Conservation (phyloP, 2,113 vertebrate genomes). For the Ceyx margarethae region DNA sequence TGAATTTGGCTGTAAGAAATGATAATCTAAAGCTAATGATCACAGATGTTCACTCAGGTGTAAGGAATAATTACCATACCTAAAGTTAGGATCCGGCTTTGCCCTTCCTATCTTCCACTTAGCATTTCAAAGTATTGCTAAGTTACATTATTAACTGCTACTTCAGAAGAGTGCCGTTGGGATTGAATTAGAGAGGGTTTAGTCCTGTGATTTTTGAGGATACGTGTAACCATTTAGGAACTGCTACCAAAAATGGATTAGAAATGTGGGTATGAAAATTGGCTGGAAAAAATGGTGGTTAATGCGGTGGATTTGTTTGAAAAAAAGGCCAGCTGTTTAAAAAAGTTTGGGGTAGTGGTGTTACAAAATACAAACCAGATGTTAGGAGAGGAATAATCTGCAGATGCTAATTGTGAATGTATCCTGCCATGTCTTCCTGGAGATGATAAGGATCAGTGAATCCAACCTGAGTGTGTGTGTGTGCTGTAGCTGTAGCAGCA, state of each 20-base stretch:
- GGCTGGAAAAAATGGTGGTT: not conserved
- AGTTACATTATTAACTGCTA: not conserved
- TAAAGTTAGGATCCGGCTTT: not conserved
- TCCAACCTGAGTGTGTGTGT: not conserved
- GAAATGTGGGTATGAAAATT: not conserved
- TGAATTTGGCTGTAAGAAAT: constrained; percentile 5
- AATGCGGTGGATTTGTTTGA: not conserved
- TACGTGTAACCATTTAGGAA: not conserved
- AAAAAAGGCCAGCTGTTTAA: not conserved
- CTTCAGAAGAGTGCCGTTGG: not conserved
- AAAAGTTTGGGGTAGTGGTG: not conserved
- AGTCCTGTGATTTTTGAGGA: not conserved
- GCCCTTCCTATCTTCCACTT: not conserved
- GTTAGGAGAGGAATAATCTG: not conserved
- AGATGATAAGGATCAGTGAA: not conserved
- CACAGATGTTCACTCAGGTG: not conserved
- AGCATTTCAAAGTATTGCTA: not conserved
- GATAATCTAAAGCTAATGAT: constrained; percentile 30
- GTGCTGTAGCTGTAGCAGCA: not conserved
- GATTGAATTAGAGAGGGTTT: not conserved
- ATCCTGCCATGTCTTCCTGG: not conserved
- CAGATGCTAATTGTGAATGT: not conserved
- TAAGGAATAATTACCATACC: not conserved
- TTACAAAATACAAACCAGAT: not conserved
- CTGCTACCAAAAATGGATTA: not conserved